Evolutionary conservation across 2,888 invertebrate species (phyloP), one percentile per base, ranked within the genome.

Genomic region (Stegophylla sp.): DNA sequence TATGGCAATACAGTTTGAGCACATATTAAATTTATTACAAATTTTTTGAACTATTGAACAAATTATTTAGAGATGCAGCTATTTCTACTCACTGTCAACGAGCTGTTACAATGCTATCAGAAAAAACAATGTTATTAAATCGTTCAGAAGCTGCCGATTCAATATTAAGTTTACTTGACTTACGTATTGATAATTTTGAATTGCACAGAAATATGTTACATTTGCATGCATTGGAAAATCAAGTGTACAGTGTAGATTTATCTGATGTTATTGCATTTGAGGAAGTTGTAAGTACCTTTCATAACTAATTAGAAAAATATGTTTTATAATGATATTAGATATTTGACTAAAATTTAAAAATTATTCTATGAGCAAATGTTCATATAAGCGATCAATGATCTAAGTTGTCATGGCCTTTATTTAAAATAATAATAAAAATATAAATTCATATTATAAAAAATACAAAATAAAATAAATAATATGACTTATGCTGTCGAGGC

Each of bases 71-170:
- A 73, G 66, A 83, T 73, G 83, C 81, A 15, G 67, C 81, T 17
- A 66, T 83, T 53, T 82, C 82, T 26, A 76, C 76, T 20, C 72
- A 82, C 9, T 61, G 74, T 43, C 56, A 76, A 48, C 53, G 81
- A 51, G 81, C 71, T 43, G 48, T 79, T 41, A 79, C 67, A 71
- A 79, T 79, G 59, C 17, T 79, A 51, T 71, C 79, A n/a, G 79
- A 79, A 79, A 79, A 79, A 51, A 71, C 61, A n/a, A 48, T 79
- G 51, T 48, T 69, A 41, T 61, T 79, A 61, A 79, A 61, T 51
- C 45, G 79, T 61, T 51, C 61, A 61, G 71, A 79, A 61, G 23
- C 4, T 51, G 15, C 45, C 1, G 48, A 71, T 23, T 71, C 79
- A 61, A 13, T 79, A 26, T 41, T 79, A 63, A 71, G 71, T 26